Conservation (phyloP, 2,113 vertebrate species). For the Formicarius rufipectus region DNA sequence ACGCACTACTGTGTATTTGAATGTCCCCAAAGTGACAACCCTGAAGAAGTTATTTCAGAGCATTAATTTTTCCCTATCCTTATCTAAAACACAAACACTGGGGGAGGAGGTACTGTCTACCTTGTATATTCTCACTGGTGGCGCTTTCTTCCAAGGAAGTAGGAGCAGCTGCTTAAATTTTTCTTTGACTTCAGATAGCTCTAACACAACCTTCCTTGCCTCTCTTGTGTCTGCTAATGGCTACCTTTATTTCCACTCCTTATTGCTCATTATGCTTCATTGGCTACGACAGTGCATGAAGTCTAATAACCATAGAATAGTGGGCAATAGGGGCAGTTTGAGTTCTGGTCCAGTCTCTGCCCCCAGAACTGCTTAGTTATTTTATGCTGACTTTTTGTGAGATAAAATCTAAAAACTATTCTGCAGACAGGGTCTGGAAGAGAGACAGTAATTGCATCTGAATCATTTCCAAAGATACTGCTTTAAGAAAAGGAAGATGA, state of each 20-base stretch:
- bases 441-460: conserved; percentile 13
- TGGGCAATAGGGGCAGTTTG: not conserved
- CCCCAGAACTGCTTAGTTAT: not conserved
- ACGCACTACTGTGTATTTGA: not conserved
- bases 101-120: rapidly evolving
- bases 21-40: not conserved
- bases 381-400: not conserved
- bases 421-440: not conserved
- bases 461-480: conserved; percentile 4
- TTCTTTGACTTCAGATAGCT: not conserved
- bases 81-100: not conserved
- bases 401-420: not conserved
- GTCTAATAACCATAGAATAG: not conserved
- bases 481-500: not conserved
- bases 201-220: not conserved
- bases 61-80: not conserved
- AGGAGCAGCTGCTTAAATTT: not conserved
- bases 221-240: not conserved
- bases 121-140: not conserved
- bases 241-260: not conserved
- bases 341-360: not conserved
- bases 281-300: not conserved
- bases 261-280: not conserved
- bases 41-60: not conserved
- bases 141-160: not conserved